Evolutionary conservation across 1,140 invertebrate species (phyloP).

Genomic region (Euura lappo): DNA sequence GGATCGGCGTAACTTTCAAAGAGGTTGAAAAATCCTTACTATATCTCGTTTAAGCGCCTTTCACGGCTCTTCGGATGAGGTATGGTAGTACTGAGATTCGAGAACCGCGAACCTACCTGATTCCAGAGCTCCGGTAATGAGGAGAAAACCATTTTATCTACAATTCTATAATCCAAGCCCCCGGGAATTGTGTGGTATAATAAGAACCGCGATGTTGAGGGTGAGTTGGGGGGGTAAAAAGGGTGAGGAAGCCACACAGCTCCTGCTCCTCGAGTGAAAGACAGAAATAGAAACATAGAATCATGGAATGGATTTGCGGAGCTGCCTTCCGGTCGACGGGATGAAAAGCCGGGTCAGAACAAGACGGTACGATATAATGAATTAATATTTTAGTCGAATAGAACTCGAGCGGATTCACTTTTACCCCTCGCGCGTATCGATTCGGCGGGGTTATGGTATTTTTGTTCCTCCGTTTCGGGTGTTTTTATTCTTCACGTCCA

Average conservation of each 20-base stretch:
- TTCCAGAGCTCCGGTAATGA: constrained; percentile 15
- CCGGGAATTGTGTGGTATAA: constrained; percentile 18
- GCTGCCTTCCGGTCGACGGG: background rate
- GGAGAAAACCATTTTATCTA: constrained; percentile 21
- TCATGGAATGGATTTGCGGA: background rate
- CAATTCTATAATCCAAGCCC: constrained; percentile 18
- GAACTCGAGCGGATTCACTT: no score
- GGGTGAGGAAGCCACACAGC: background rate
- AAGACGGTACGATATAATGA: background rate
- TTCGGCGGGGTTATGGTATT: no score
- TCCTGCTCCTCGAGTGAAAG: constrained; percentile 8
- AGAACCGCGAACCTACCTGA: constrained; percentile 16
- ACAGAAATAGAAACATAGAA: constrained; percentile 9
- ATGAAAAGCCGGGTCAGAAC: background rate
- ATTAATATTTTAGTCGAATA: background rate
- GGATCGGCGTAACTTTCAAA: background rate
- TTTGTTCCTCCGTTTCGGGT: no score
- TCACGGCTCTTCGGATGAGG: background rate
- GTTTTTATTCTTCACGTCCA: no score
- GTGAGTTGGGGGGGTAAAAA: background rate
- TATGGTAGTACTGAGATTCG: background rate
- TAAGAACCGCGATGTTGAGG: constrained; percentile 3
- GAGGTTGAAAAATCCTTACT: constrained; percentile 9
- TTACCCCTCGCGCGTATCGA: no score
- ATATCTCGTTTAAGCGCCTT: constrained; percentile 16